Base-by-base conservation (phyloP, 2,888 invertebrate species). In the Eurytoma californica region DNA sequence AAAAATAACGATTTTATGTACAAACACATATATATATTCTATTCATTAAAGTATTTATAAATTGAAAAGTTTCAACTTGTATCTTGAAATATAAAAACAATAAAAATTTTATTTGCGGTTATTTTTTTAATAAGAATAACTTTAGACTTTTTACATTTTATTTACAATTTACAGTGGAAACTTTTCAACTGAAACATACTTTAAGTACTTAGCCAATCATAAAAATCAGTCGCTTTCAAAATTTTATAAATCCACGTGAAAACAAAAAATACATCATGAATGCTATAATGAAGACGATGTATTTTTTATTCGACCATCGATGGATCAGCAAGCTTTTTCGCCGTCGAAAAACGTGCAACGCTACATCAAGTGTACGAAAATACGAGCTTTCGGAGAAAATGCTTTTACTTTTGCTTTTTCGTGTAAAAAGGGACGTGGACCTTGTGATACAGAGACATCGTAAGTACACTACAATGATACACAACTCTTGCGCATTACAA, bases 381-480 rank as follows among this genome's bases (percentile, higher is more conserved):
- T 80, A 77, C 68, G 51, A 76, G 72, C 69, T 72, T 72, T 67
- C 49, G n/a, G 61, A 74, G 28, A 66, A 39, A 60, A 18, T 20
- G 28, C 7, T 47, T 60, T n/a, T 67, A 9, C 16, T 72, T 60
- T 51, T 51, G n/a, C 18, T 20, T 72, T 72, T 60, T 67, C 28
- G 61, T 72, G 66, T 67, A 77, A 60, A 77, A 75, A 73, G 69
- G 76, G 73, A 61, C 49, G 51, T 75, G 70, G 69, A 68, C 9
- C 5, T 39, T 60, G 66, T 70, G 69, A 12, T 77, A 80, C 58
- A 80, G 66, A 77, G 77, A 70, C 60, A 67, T 77, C 30, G 24
- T 70, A 74, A 80, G 77, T 80, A 77, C 80, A 69, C 67, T 77
- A 77, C 70, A 49, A 74, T 77, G 74, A 74, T 77, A 74, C 77